Conservation (phyloP, 2,113 vertebrate species). For the Pygathrix nemaeus region DNA sequence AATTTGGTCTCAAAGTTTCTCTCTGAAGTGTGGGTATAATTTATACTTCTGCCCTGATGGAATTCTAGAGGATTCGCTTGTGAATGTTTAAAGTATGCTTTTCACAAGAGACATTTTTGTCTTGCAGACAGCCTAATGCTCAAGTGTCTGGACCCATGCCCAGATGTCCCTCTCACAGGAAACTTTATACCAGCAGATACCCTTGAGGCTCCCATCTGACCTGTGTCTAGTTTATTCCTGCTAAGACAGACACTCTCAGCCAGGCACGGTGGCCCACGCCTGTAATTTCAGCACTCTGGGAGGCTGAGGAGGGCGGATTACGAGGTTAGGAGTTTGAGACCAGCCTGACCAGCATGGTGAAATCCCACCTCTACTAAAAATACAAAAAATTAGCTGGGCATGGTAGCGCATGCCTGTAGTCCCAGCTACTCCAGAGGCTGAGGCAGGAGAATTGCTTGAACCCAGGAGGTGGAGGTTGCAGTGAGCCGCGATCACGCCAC, state of each 20-base stretch:
- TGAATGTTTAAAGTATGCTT: background rate
- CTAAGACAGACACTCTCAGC: background rate
- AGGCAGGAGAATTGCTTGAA: no score
- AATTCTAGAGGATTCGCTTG: background rate
- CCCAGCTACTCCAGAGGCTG: no score
- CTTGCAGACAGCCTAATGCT: background rate
- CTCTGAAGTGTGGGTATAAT: background rate
- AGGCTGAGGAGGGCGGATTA: no score
- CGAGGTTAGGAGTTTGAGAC: no score
- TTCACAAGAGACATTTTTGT: background rate
- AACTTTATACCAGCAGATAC: background rate
- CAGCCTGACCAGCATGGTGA: no score
- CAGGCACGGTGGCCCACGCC: no score
- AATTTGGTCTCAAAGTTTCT: background rate
- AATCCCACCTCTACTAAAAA: no score
- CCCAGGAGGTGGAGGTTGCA: no score
- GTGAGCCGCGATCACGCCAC: no score
- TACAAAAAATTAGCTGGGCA: no score
- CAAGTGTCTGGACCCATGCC: background rate
- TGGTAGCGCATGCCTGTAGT: rapidly evolving
- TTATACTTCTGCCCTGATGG: background rate
- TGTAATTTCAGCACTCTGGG: no score
- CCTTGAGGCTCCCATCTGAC: background rate
- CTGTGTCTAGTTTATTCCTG: background rate
- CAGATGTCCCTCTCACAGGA: background rate